A percentile compares a stretch with the other conserved stretches of the same genome.
These are phyloP conservation scores for Heliothis virescens DNA, from an alignment of 1,140 invertebrate species.

Conservation along the genomic window DNA sequence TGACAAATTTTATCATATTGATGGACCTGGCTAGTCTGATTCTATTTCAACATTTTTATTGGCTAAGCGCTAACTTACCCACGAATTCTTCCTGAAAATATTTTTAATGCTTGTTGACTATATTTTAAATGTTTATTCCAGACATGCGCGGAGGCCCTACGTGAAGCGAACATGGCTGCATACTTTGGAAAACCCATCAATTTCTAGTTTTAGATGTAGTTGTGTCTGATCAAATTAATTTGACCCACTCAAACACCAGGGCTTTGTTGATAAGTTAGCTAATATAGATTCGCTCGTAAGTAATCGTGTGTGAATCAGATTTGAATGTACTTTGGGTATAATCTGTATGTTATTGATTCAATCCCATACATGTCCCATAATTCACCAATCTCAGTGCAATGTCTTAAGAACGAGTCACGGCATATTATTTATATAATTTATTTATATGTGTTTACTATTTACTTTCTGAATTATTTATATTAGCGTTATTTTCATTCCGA, in stretches of 20 bases:
- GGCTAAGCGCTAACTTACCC: no score
- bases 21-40: no score
- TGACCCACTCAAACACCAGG: conserved; percentile 53
- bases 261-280: conserved; percentile 23
- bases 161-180: conserved; percentile 98
- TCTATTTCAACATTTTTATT: no score
- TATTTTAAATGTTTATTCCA: conserved; percentile 80
- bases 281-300: conserved; percentile 58
- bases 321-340: conserved; percentile 62
- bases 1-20: no score
- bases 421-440: conserved; percentile 45
- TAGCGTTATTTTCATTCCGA: conserved; percentile 45
- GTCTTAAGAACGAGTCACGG: conserved; percentile 2
- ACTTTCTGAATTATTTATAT: conserved; percentile 52
- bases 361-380: conserved; percentile 46
- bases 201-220: conserved; percentile 88
- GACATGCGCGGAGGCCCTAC: conserved; percentile 98
- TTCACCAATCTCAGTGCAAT: conserved; percentile 24
- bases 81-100: background rate
- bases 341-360: conserved; percentile 53
- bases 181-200: conserved; percentile 99
- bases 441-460: conserved; percentile 12
- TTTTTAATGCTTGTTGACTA: background rate
- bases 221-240: conserved; percentile 54
- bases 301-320: conserved; percentile 81